phyloP scores from a whole-genome alignment of 2,113 vertebrate species.

The Lontra canadensis region DNA sequence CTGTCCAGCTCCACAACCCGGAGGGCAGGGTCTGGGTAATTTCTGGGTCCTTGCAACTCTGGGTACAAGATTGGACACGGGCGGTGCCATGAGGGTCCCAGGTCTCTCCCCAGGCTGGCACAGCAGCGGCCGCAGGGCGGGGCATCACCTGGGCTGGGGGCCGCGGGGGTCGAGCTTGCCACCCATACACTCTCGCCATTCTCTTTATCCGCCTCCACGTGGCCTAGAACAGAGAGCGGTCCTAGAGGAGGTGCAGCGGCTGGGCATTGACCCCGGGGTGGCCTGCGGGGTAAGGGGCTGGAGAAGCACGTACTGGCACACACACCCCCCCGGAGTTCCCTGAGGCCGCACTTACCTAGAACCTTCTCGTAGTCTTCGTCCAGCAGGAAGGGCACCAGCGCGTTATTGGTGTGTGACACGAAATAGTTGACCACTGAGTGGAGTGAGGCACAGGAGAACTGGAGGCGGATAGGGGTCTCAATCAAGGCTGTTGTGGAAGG shows the following conservation, averaged over 20 bases:
- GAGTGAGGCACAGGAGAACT: constrained; percentile 86
- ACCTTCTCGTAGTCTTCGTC: constrained; percentile 85
- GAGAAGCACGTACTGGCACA: neutral
- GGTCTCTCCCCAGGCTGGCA: too few species aligned
- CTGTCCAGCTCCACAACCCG: neutral
- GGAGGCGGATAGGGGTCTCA: neutral
- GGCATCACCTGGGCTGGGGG: constrained; percentile 33
- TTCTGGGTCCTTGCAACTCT: neutral
- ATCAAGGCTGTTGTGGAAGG: neutral
- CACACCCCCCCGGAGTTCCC: neutral
- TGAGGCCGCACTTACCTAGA: constrained; percentile 82
- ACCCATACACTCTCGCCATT: constrained; percentile 83
- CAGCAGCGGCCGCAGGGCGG: neutral
- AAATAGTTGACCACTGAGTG: constrained; percentile 84
- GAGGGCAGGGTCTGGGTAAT: neutral
- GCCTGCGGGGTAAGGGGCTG: fast-evolving
- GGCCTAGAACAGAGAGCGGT: constrained; percentile 78
- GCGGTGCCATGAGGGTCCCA: neutral
- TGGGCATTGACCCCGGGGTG: neutral
- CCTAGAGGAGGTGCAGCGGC: neutral
- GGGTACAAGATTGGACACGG: neutral
- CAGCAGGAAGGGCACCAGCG: constrained; percentile 82
- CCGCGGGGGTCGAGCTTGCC: neutral
- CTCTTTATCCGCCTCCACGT: constrained; percentile 81
- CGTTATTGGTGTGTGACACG: constrained; percentile 79